Evolutionary conservation across 2,797 vertebrate species (phyloP), one percentile per base, ranked within the genome.

Genomic region (Oophaga sylvatica): DNA sequence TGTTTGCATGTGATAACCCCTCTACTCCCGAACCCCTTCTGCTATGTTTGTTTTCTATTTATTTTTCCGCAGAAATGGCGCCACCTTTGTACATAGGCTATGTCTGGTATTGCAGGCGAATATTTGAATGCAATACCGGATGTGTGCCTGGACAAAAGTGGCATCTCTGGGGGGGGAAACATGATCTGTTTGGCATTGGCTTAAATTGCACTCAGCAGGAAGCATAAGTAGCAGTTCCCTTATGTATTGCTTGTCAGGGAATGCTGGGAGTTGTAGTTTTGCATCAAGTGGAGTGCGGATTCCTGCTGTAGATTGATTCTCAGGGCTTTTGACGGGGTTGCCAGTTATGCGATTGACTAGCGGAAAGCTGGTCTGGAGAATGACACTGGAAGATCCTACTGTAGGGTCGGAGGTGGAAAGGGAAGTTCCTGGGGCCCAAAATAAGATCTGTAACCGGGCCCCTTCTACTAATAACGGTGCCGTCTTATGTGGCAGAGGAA

Each of bases 321-420:
- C 15, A 59, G 57, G 57, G 57, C 1, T 59, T 16, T 15, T 15
- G 1, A 59, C 29, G n/a, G 22, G 63, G 22, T 35, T 70, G 29
- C 16, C 15, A 31, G 41, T 73, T 45, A 45, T 73, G 17, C 35
- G 17, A 73, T 45, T 73, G 5, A 19, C 16, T 73, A 73, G 8
- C 41, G 35, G 31, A 19, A 20, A 73, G 31, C 31, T 19, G 31
- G 68, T 35, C 68, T 35, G 35, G 15, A 73, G 70, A 45, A 20
- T 75, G 71, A 75, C 71, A 75, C 71, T 75, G 71, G 71, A 75
- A 75, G 71, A 19, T 5, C 20, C 41, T n/a, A n/a, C 71, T 75
- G 19, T 48, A 45, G 70, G 70, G 41, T 48, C 71, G 12, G 41
- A 17, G 68, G 29, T 35, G 31, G 22, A 9, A 35, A 7, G 41